A percentile compares a stretch with the other conserved stretches of the same genome.
phyloP scores from a whole-genome alignment of 2,797 vertebrate genomes.

The Paratrypauchen microcephalus region DNA sequence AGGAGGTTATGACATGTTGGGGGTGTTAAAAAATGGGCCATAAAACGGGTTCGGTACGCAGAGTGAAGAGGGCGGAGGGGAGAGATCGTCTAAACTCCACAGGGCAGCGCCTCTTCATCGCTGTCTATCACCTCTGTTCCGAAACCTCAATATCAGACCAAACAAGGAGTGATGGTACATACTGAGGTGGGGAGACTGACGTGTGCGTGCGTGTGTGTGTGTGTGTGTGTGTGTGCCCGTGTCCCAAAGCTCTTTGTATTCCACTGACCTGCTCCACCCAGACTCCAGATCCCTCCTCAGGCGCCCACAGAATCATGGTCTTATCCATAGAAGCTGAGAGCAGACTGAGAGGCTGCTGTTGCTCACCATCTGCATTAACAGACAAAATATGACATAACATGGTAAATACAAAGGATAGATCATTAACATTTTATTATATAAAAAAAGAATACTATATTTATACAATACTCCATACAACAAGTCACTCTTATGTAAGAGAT shows the following conservation, averaged over 20 bases:
- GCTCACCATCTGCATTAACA: constrained; percentile 80
- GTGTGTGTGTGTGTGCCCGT: background rate
- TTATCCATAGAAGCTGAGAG: constrained; percentile 97
- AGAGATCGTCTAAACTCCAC: constrained; percentile 53
- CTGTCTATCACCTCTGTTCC: constrained; percentile 65
- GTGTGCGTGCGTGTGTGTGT: background rate
- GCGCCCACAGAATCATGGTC: constrained; percentile 96
- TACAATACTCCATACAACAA: too few species aligned
- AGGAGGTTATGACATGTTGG: constrained; percentile 23
- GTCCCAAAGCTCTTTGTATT: background rate
- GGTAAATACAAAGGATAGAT: background rate
- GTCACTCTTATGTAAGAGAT: too few species aligned
- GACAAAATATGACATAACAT: constrained; percentile 38
- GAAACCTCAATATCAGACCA: constrained; percentile 65
- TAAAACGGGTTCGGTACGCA: constrained; percentile 43
- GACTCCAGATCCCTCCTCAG: constrained; percentile 91
- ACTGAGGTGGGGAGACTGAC: constrained; percentile 19
- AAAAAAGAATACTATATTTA: too few species aligned
- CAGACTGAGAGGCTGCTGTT: constrained; percentile 85
- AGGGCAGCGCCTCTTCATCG: constrained; percentile 53
- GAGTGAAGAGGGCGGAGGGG: constrained; percentile 49
- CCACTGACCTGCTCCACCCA: constrained; percentile 92
- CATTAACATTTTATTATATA: too few species aligned
- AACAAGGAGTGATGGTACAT: constrained; percentile 39
- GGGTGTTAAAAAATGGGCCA: constrained; percentile 35